Evolutionary conservation across 2,888 invertebrate species (phyloP).

Genomic region (Apodemia duryi): DNA sequence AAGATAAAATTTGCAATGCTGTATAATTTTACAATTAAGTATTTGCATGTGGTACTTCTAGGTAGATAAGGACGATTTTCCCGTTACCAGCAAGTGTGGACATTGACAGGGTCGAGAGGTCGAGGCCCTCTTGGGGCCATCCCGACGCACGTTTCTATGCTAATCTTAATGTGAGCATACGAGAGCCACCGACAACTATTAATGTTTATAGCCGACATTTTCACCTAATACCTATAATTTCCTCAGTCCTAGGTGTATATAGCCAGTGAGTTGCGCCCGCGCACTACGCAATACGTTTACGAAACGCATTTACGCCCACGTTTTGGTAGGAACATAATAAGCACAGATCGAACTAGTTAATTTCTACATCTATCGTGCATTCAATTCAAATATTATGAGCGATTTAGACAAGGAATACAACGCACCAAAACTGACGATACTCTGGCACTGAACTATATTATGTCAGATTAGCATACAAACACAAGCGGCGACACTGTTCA

Average conservation of each 20-base stretch:
- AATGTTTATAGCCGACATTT: slow-evolving; percentile 67
- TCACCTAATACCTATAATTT: slow-evolving; percentile 58
- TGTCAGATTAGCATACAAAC: slow-evolving; percentile 73
- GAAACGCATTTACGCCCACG: slow-evolving; percentile 66
- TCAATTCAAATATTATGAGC: slow-evolving; percentile 77
- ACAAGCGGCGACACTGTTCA: slow-evolving; percentile 60
- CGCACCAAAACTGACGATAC: slow-evolving; percentile 69
- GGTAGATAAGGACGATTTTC: slow-evolving; percentile 56
- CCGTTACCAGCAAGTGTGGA: slow-evolving; percentile 69
- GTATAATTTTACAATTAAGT: slow-evolving; percentile 23
- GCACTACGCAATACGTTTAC: slow-evolving; percentile 63
- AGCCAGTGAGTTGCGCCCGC: slow-evolving; percentile 48
- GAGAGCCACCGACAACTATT: slow-evolving; percentile 67
- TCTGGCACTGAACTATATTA: slow-evolving; percentile 59
- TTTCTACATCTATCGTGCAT: slow-evolving; percentile 74
- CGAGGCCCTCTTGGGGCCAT: slow-evolving; percentile 62
- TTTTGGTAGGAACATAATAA: slow-evolving; percentile 44
- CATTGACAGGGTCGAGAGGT: slow-evolving; percentile 74
- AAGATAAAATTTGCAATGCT: slow-evolving; percentile 16
- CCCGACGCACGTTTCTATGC: slow-evolving; percentile 72
- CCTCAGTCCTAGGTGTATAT: slow-evolving; percentile 44
- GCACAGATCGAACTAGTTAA: slow-evolving; percentile 69
- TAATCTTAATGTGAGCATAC: slow-evolving; percentile 67
- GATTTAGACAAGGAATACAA: slow-evolving; percentile 75
- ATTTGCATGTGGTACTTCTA: slow-evolving; percentile 25